Evolutionary conservation across 2,797 vertebrate species (phyloP).

Genomic region (Darevskia nairensis): DNA sequence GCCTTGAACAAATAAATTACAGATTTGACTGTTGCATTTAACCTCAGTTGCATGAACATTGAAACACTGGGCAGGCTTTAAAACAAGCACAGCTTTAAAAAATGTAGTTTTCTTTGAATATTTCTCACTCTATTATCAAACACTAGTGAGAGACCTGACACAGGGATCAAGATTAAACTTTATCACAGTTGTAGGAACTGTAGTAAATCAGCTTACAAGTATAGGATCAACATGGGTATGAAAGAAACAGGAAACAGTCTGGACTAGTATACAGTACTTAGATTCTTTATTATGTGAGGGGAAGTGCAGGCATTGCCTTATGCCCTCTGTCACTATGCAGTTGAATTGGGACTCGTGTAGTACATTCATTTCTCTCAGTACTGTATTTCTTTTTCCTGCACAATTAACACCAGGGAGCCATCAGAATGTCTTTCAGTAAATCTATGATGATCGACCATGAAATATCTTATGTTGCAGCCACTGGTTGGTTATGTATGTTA

Average conservation of each 20-base stretch:
- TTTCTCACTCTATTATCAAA: background rate
- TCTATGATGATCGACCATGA: background rate
- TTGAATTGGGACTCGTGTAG: background rate
- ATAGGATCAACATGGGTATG: background rate
- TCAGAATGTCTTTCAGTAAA: background rate
- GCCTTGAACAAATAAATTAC: background rate
- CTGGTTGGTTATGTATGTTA: conserved; percentile 14
- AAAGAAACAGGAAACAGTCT: background rate
- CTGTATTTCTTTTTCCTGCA: background rate
- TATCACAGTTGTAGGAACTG: background rate
- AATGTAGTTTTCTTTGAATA: background rate
- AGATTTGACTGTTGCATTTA: background rate
- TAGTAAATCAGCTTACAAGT: background rate
- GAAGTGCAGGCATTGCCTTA: background rate
- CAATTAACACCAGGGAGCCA: no score
- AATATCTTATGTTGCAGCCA: background rate
- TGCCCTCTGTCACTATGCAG: background rate
- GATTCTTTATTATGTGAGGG: background rate
- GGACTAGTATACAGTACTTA: background rate
- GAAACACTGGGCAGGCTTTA: background rate
- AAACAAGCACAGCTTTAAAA: background rate
- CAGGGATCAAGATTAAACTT: background rate
- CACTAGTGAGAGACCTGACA: background rate
- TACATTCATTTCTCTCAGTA: background rate
- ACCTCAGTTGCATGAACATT: background rate